Conservation (phyloP, 2,113 vertebrate genomes). For the Podilymbus podiceps region DNA sequence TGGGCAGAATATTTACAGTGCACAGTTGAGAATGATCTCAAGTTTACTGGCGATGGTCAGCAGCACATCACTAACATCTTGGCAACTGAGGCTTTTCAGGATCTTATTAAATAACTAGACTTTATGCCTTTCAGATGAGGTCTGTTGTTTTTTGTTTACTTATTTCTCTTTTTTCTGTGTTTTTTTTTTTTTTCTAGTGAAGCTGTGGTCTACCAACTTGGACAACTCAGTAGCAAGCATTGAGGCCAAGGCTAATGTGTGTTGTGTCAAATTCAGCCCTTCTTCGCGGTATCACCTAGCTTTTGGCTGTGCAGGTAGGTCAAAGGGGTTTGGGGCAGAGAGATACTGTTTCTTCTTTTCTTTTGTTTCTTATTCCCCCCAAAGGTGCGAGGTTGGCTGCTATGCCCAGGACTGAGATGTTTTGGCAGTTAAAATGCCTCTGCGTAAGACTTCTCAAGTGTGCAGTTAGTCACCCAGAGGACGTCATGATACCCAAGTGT, state of each 20-base stretch:
- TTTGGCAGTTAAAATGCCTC: not conserved
- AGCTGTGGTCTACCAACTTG: constrained; percentile 97
- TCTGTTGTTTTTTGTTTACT: not conserved
- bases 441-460: not conserved
- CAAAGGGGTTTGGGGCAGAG: not conserved
- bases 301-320: constrained; percentile 96
- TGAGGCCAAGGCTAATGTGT: constrained; percentile 97
- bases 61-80: not conserved
- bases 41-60: not conserved
- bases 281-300: constrained; percentile 96
- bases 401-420: not conserved
- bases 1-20: not conserved
- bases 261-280: constrained; percentile 98
- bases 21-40: not conserved
- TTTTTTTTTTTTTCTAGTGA: constrained; percentile 81
- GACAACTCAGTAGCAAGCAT: constrained; percentile 99
- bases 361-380: not conserved
- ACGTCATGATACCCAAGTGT: not conserved
- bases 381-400: not conserved
- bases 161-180: not conserved
- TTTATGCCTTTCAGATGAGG: not conserved
- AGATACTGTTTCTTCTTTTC: not conserved
- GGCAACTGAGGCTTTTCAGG: not conserved
- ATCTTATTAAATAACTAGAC: not conserved
- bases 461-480: not conserved